Evolutionary conservation across 2,888 invertebrate genomes (phyloP).

Genomic region (Sinotaia quadrata): DNA sequence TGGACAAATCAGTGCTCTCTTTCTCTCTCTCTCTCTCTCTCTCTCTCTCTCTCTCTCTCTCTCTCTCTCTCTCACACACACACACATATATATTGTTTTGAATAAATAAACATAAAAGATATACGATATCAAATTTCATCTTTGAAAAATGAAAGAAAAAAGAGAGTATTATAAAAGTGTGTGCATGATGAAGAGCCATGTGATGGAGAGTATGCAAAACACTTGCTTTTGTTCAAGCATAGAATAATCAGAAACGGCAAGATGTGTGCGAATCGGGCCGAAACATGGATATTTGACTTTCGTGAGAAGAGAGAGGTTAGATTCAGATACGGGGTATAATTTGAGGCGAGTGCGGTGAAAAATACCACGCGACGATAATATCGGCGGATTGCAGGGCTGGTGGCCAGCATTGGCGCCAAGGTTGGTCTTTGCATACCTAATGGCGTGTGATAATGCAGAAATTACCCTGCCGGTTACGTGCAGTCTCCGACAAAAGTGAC

Average conservation of each 20-base stretch:
- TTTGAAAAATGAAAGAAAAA: no score
- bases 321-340: slow-evolving; percentile 21
- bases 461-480: slow-evolving; percentile 33
- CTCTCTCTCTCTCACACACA: neutral
- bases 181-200: no score
- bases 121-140: no score
- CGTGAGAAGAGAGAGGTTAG: neutral
- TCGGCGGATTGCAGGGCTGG: slow-evolving; percentile 35
- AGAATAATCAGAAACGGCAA: neutral
- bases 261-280: neutral
- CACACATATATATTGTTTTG: no score
- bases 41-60: neutral
- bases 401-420: slow-evolving; percentile 31
- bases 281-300: neutral
- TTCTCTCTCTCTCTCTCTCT: no score
- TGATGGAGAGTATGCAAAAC: no score
- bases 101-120: no score
- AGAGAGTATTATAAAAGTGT: no score
- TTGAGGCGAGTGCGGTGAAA: slow-evolving; percentile 34
- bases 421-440: slow-evolving; percentile 31
- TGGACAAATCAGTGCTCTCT: no score
- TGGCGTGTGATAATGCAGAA: slow-evolving; percentile 28
- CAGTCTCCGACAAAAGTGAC: slow-evolving; percentile 25
- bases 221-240: no score
- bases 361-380: slow-evolving; percentile 38